Percentiles rank a stretch among this genome's conserved stretches.
Evolutionary conservation across 2,797 vertebrate genomes (phyloP).

Genomic region (Leuciscus waleckii): DNA sequence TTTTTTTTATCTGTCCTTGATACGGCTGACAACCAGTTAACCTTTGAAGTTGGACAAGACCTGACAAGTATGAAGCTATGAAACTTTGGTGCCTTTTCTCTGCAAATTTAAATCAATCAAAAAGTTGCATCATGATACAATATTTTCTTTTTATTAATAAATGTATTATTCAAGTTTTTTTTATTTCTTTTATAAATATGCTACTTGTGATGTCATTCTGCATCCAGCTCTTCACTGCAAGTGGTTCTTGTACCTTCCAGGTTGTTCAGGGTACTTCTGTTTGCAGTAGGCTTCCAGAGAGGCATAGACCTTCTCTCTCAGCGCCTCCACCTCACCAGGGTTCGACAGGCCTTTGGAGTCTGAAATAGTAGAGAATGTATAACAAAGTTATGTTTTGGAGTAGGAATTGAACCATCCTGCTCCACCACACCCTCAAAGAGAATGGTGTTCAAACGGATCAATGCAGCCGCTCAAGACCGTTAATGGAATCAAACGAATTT

Average conservation of each 20-base stretch:
- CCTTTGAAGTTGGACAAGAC: constrained; percentile 11
- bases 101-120: background rate
- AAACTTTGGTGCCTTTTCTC: background rate
- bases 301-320: constrained; percentile 97
- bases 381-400: constrained; percentile 4
- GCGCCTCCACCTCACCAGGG: constrained; percentile 92
- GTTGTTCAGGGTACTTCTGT: constrained; percentile 98
- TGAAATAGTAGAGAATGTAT: constrained; percentile 63
- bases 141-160: background rate
- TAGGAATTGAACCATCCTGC: constrained; percentile 19
- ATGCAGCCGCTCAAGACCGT: background rate
- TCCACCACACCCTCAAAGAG: background rate
- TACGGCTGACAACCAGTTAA: background rate
- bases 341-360: constrained; percentile 98
- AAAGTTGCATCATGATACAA: background rate
- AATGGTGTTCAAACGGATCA: background rate
- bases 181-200: background rate
- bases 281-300: constrained; percentile 99
- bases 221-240: background rate
- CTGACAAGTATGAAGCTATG: background rate
- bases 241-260: constrained; percentile 86
- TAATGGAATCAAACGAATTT: background rate
- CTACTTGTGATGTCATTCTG: background rate
- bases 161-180: background rate
- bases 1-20: constrained; percentile 10